These are phyloP conservation scores for Drosophila bocqueti DNA, from an alignment of 1,140 invertebrate genomes.

Conservation along the genomic window DNA sequence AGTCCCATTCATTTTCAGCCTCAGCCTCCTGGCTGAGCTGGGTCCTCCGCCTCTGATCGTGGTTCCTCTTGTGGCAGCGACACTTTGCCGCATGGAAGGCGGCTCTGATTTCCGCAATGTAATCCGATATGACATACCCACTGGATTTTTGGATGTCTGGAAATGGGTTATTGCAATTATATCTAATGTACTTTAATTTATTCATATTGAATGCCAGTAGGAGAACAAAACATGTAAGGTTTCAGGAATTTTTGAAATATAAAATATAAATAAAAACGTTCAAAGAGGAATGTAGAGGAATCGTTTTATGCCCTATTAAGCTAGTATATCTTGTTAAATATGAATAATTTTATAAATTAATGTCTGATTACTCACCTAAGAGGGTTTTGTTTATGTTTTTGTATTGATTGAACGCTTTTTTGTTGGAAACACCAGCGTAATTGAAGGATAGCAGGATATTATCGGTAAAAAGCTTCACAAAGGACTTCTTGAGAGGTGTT, in stretches of 20 bases:
- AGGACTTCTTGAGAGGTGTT: constrained; percentile 26
- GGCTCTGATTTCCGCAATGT: constrained; percentile 29
- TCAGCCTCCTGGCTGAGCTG: neutral
- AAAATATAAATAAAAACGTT: too few species aligned
- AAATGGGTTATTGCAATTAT: neutral
- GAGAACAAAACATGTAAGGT: neutral
- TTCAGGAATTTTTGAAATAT: neutral
- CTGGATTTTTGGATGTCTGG: constrained; percentile 27
- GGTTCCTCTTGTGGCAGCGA: constrained; percentile 24
- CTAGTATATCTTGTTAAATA: too few species aligned
- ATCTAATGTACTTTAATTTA: neutral
- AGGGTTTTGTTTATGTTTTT: constrained; percentile 42
- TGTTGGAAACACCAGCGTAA: constrained; percentile 25
- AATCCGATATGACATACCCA: constrained; percentile 30
- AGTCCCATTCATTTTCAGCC: constrained; percentile 2
- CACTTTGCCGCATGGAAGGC: constrained; percentile 21
- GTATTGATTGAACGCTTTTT: constrained; percentile 34
- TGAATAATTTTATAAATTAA: neutral
- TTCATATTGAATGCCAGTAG: too few species aligned
- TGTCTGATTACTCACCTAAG: constrained; percentile 14
- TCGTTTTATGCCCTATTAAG: neutral
- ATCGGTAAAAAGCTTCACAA: constrained; percentile 21
- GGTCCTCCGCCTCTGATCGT: constrained; percentile 5
- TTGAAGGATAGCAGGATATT: constrained; percentile 24
- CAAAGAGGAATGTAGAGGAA: neutral